Conservation (phyloP, 1,140 invertebrate genomes). For the Penaeus indicus region DNA sequence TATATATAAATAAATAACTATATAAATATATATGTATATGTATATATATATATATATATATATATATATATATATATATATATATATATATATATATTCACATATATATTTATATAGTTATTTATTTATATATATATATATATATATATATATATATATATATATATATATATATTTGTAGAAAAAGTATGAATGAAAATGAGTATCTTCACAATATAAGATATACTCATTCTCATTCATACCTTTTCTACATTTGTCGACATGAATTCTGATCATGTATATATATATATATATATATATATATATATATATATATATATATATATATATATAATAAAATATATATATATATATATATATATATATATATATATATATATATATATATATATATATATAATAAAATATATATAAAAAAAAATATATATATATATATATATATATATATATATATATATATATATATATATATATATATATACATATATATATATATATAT, state of each 20-base stretch:
- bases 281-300: slow-evolving; percentile 13
- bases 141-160: too few species aligned
- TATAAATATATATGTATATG: background rate
- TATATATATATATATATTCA: background rate
- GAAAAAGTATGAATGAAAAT: too few species aligned
- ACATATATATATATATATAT: background rate
- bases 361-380: slow-evolving; percentile 22
- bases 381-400: slow-evolving; percentile 16
- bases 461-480: background rate
- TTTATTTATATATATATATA: too few species aligned
- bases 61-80: slow-evolving; percentile 20
- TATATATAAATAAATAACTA: slow-evolving; percentile 20
- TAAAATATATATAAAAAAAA: background rate
- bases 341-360: slow-evolving; percentile 16
- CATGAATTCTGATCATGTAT: background rate
- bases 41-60: slow-evolving; percentile 20
- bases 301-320: background rate
- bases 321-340: background rate
- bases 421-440: background rate
- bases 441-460: slow-evolving; percentile 15
- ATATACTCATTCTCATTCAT: too few species aligned
- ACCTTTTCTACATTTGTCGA: too few species aligned
- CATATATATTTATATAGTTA: background rate
- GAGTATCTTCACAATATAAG: too few species aligned
- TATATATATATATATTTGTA: too few species aligned